Evolutionary conservation across 2,113 vertebrate genomes (phyloP), one percentile per base, ranked within the genome.

Genomic region (Hystrix cristata): DNA sequence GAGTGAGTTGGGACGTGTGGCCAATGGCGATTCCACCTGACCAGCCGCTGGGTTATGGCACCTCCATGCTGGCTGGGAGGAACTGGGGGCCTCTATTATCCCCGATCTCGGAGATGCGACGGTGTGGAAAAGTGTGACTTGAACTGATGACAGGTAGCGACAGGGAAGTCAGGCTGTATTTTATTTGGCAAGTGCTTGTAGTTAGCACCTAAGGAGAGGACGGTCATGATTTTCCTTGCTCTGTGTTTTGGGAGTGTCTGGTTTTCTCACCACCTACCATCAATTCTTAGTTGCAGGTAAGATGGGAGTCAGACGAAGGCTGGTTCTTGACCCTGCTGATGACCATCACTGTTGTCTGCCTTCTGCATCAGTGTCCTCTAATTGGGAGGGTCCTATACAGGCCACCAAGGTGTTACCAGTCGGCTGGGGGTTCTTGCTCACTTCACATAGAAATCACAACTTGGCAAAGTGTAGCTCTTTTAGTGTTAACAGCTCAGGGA

Each of bases 1-100:
- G 82, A 9, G 55, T 5, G 3, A 38, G n/a, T 34, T 5, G 38
- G 62, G 53, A 15, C 43, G 14, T 60, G 1, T 0, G 0, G 57
- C 31, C 60, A 2, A 0, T 27, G 16, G 11, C 46, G 10, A 3
- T 4, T n/a, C 23, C 1, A 12, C 69, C 10, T 7, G 16, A 3
- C 86, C 25, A 11, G 19, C 60, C 1, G 15, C 79, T 29, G 60
- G 82, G 27, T 43, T 29, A 60, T 34, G 60, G 60, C 18, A 6
- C 82, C 81, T 62, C 57, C 14, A 7, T 21, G 10, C 48, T 4
- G 31, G 9, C 62, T 19, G 7, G 59, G 3, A 18, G 67, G 48
- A 7, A 4, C 59, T 7, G 13, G 59, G 55, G 76, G 16, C 25
- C 38, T 31, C 60, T 1, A 0, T 12, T 6, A 23, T 19, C n/a